Conservation (phyloP, 2,113 vertebrate genomes). For the Leucoraja erinaceus region DNA sequence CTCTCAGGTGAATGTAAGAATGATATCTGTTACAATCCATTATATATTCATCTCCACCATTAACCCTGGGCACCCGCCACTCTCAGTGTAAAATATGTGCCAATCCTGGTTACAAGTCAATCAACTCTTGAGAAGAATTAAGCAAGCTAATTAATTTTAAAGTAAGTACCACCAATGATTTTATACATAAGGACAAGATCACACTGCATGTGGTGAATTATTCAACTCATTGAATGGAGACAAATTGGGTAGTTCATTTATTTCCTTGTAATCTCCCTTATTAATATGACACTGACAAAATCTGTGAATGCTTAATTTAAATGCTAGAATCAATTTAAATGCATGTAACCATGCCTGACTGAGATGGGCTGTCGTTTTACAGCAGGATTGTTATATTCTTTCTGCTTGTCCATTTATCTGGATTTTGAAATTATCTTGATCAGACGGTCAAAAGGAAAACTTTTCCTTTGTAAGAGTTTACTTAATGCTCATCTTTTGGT, state of each 20-base stretch:
- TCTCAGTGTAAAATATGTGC: too few relatives aligned
- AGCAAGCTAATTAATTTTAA: background rate
- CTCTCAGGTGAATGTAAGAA: background rate
- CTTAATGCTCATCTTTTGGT: background rate
- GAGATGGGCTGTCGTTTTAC: background rate
- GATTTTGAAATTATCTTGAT: background rate
- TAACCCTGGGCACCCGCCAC: too few relatives aligned
- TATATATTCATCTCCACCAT: too few relatives aligned
- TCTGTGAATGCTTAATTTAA: constrained; percentile 12
- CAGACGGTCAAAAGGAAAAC: too few relatives aligned
- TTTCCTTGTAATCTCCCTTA: background rate
- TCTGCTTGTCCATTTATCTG: background rate
- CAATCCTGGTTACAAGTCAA: background rate
- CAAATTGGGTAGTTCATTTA: background rate
- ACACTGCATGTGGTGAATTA: background rate
- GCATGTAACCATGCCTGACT: background rate
- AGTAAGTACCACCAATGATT: background rate
- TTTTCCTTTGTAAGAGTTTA: too few relatives aligned
- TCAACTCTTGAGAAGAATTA: background rate
- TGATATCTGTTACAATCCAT: background rate
- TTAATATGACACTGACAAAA: constrained; percentile 6
- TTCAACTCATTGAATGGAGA: background rate
- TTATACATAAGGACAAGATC: background rate
- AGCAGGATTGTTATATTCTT: background rate
- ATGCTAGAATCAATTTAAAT: background rate